Conservation (phyloP, 2,113 vertebrate genomes). For the Promerops cafer region DNA sequence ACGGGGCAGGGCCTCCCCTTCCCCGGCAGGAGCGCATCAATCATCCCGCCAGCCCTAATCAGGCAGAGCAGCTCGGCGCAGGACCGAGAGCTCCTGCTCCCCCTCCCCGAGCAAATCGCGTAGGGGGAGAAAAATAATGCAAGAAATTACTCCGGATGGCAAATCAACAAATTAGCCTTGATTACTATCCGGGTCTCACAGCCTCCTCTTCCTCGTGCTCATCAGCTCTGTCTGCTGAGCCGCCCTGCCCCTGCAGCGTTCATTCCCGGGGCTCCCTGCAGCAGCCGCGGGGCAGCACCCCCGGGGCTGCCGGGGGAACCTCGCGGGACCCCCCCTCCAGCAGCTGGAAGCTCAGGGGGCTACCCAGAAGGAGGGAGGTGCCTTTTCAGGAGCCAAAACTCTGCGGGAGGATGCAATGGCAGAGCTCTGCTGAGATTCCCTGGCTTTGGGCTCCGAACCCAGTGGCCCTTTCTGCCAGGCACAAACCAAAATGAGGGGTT, state of each 20-base stretch:
- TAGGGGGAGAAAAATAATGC: not conserved
- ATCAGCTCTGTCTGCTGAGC: not conserved
- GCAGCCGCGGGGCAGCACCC: not conserved
- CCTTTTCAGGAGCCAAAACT: fast-evolving
- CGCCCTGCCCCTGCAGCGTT: not conserved
- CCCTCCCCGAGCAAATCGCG: not conserved
- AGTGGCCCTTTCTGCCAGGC: not conserved
- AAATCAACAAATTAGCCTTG: conserved; percentile 54
- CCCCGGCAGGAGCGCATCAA: conserved; percentile 35
- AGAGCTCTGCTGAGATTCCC: not conserved
- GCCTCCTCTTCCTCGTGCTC: not conserved
- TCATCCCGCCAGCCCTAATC: conserved; percentile 57
- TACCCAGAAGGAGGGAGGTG: not conserved
- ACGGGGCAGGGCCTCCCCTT: conserved; percentile 41
- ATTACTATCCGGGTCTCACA: not conserved
- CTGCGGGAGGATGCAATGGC: not conserved
- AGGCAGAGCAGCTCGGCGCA: conserved; percentile 47
- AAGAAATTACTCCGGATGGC: conserved; percentile 33
- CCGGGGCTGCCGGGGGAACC: not conserved
- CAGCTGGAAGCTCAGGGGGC: not conserved
- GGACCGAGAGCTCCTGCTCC: not conserved
- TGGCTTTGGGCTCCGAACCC: not conserved
- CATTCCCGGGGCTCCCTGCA: fast-evolving
- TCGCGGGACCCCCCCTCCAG: fast-evolving
- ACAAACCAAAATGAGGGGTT: fast-evolving